Evolutionary conservation across 2,113 vertebrate genomes (phyloP).

Genomic region (Paradoxurus hermaphroditus): DNA sequence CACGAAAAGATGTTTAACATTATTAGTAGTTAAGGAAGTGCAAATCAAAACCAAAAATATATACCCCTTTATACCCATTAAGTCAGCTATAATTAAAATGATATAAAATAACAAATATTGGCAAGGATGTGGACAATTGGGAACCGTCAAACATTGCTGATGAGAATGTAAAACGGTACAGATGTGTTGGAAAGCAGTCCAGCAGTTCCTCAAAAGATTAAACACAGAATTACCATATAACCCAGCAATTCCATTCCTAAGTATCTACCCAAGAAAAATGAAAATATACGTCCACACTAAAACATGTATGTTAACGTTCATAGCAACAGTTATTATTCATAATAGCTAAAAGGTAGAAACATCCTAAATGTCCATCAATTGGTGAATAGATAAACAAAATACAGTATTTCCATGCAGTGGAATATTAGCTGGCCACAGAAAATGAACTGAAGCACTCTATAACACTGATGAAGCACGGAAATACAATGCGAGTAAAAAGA

Average conservation of each 20-base stretch:
- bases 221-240: background rate
- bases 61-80: background rate
- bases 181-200: background rate
- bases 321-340: background rate
- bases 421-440: background rate
- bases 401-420: background rate
- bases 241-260: background rate
- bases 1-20: conserved; percentile 17
- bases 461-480: background rate
- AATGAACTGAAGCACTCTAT: background rate
- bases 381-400: background rate
- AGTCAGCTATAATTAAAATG: background rate
- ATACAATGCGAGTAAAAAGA: background rate
- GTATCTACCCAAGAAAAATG: background rate
- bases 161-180: background rate
- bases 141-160: background rate
- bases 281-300: background rate
- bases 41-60: conserved; percentile 10
- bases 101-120: background rate
- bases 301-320: background rate
- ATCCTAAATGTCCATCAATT: background rate
- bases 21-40: background rate
- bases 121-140: background rate
- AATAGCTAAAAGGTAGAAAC: background rate
- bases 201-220: background rate